phyloP scores from a whole-genome alignment of 1,140 invertebrate species.

The Laupala kohalensis region DNA sequence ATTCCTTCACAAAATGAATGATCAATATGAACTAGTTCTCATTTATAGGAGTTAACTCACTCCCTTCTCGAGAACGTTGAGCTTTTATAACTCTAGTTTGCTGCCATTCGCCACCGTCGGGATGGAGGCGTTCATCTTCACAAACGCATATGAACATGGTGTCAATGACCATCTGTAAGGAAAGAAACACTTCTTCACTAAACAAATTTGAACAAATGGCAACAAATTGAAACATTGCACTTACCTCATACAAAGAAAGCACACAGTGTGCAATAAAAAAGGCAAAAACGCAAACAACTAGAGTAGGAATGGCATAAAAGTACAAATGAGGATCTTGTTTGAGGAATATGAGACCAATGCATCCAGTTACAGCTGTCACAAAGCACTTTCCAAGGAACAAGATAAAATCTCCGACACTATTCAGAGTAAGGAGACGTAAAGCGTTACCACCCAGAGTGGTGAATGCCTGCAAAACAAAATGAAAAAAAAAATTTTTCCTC shows the following conservation, averaged over 20 bases:
- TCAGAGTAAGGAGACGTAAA: constrained; percentile 79
- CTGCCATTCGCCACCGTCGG: constrained; percentile 12
- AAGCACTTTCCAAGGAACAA: constrained; percentile 85
- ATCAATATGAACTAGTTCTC: no score
- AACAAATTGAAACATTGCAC: not conserved
- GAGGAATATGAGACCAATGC: constrained; percentile 57
- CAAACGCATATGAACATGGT: constrained; percentile 89
- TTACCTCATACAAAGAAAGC: constrained; percentile 83
- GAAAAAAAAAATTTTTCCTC: no score
- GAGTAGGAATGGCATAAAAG: constrained; percentile 73
- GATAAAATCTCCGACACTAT: constrained; percentile 88
- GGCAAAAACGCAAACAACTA: constrained; percentile 75
- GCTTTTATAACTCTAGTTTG: not conserved
- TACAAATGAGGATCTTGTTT: constrained; percentile 54
- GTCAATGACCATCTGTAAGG: constrained; percentile 79
- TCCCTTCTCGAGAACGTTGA: not conserved
- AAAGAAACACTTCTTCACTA: not conserved
- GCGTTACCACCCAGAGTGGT: constrained; percentile 68
- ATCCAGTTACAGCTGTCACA: constrained; percentile 64
- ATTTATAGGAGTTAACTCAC: not conserved
- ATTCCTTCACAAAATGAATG: no score
- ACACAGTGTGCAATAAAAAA: constrained; percentile 90
- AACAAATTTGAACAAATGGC: not conserved
- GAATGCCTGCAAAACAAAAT: constrained; percentile 50
- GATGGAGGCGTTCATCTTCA: constrained; percentile 45